Percentiles rank a stretch among this genome's conserved stretches.
Conservation (phyloP, 2,888 invertebrate species). For the Ectobius pallidus region DNA sequence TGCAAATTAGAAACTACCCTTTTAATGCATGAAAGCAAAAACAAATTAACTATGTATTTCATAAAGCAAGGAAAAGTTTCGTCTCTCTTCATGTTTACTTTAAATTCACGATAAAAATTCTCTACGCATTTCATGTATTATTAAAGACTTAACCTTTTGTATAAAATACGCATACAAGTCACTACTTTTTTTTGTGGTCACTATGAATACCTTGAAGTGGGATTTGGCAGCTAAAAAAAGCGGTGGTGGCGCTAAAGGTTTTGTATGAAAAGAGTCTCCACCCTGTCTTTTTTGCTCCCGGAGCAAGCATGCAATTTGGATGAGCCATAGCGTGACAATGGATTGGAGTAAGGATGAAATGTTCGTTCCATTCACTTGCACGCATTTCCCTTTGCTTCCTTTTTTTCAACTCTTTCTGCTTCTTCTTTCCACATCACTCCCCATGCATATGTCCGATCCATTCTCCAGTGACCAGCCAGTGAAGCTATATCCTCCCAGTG, state of each 20-base stretch:
- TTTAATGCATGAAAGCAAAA: not conserved
- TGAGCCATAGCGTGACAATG: constrained; percentile 10
- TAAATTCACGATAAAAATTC: not conserved
- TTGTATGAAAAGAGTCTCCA: not conserved
- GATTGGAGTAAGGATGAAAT: not conserved
- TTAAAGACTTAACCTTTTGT: not conserved
- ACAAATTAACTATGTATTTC: not conserved
- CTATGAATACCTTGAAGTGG: not conserved
- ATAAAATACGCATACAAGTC: not conserved
- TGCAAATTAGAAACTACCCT: not conserved
- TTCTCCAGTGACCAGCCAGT: not conserved
- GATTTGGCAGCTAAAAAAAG: not conserved
- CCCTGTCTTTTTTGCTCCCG: not conserved
- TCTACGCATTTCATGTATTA: not conserved
- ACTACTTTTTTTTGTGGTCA: not conserved
- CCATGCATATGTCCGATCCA: not conserved
- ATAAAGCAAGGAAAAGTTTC: not conserved
- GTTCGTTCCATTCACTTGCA: constrained; percentile 3
- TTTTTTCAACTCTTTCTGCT: too few species aligned
- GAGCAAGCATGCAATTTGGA: not conserved
- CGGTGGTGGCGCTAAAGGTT: constrained; percentile 3
- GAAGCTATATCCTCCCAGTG: not conserved
- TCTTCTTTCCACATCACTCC: not conserved
- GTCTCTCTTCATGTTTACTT: not conserved
- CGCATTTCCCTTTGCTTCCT: not conserved